Evolutionary conservation across 1,140 invertebrate species (phyloP).

Genomic region (Lysiphlebus fabarum): DNA sequence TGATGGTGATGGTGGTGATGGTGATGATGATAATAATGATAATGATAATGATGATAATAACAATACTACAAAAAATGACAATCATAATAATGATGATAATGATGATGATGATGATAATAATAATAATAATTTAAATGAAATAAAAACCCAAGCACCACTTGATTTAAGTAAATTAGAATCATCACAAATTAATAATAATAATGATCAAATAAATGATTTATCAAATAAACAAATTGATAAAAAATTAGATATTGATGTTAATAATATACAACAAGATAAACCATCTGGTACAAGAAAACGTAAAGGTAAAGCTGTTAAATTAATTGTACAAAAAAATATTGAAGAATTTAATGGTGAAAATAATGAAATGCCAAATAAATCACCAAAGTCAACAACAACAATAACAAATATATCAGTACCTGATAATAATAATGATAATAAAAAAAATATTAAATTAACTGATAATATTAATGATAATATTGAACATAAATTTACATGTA

Average conservation of each 20-base stretch:
- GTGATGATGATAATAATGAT: too few species aligned
- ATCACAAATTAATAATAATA: constrained; percentile 6
- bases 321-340: constrained; percentile 56
- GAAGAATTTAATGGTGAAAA: constrained; percentile 44
- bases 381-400: too few species aligned
- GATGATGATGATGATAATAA: background rate
- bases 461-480: constrained; percentile 26
- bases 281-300: constrained; percentile 63
- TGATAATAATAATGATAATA: constrained; percentile 25
- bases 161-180: constrained; percentile 56
- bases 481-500: constrained; percentile 63
- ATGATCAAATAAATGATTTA: constrained; percentile 27
- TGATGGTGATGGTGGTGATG: background rate
- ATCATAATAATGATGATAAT: background rate
- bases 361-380: background rate
- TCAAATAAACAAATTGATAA: constrained; percentile 32
- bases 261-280: constrained; percentile 23
- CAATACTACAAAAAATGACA: too few species aligned
- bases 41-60: too few species aligned
- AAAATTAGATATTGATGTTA: constrained; percentile 33
- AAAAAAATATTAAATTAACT: constrained; percentile 30
- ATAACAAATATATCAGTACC: too few species aligned
- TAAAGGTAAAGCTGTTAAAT: constrained; percentile 76
- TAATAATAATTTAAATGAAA: too few species aligned
- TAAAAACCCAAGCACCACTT: constrained; percentile 40